Evolutionary conservation across 2,888 invertebrate genomes (phyloP).

Genomic region (Incurvaria masculella): DNA sequence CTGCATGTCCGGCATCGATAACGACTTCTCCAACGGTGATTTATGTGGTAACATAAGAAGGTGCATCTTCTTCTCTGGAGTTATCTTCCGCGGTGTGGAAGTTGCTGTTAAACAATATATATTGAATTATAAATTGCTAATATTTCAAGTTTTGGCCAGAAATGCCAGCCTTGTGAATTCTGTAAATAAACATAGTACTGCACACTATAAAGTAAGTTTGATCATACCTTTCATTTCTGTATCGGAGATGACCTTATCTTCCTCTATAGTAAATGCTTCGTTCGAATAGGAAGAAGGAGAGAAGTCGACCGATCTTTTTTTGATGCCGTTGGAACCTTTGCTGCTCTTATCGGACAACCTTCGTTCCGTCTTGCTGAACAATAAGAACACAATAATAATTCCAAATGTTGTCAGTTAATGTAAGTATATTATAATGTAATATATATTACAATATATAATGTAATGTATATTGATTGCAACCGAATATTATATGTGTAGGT

Average conservation of each 20-base stretch:
- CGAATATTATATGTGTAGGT: too few relatives aligned
- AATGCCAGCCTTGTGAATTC: too few relatives aligned
- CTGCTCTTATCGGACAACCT: constrained; percentile 12
- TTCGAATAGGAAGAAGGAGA: constrained; percentile 31
- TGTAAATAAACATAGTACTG: too few relatives aligned
- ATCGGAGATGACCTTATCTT: constrained; percentile 22
- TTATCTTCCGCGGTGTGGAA: constrained; percentile 26
- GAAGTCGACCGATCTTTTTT: constrained; percentile 42
- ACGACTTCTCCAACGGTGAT: constrained; percentile 72
- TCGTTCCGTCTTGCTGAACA: constrained; percentile 11
- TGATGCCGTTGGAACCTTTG: constrained; percentile 22
- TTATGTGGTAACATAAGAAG: constrained; percentile 52
- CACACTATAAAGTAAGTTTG: too few relatives aligned
- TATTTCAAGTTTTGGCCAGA: too few relatives aligned
- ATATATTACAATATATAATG: too few relatives aligned
- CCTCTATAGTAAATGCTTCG: constrained; percentile 30
- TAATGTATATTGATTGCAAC: too few relatives aligned
- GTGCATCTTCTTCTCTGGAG: constrained; percentile 47
- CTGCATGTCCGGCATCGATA: constrained; percentile 83
- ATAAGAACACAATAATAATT: not conserved
- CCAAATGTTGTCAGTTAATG: not conserved
- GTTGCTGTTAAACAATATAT: too few relatives aligned
- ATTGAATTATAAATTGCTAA: too few relatives aligned
- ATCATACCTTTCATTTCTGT: constrained; percentile 15
- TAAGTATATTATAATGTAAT: too few relatives aligned